Evolutionary conservation across 1,140 invertebrate species (phyloP).

Genomic region (Drosophila parabipectinata): DNA sequence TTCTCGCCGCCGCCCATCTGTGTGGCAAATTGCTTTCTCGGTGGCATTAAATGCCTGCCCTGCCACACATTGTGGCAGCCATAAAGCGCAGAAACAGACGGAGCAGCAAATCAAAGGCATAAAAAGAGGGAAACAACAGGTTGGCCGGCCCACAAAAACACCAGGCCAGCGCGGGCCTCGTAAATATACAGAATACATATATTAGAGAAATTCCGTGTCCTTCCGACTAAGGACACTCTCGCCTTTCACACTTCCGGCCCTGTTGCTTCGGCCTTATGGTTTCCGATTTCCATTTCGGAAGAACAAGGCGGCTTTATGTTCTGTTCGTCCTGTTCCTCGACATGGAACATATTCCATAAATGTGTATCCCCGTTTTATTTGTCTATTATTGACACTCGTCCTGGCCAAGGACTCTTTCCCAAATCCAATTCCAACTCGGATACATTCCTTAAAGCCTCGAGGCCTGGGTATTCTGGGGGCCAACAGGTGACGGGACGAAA

Average conservation of each 20-base stretch:
- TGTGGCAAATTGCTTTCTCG: constrained; percentile 47
- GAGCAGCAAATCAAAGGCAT: constrained; percentile 40
- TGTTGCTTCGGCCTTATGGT: constrained; percentile 6
- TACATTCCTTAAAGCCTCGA: no score
- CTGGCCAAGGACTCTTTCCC: neutral
- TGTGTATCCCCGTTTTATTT: constrained; percentile 28
- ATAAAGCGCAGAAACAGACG: constrained; percentile 19
- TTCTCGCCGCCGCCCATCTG: constrained; percentile 2
- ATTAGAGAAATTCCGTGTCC: constrained; percentile 1
- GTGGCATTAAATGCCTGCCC: constrained; percentile 40
- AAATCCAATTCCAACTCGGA: neutral
- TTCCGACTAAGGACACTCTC: constrained; percentile 4
- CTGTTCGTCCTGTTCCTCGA: constrained; percentile 6
- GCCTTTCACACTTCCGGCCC: constrained; percentile 12
- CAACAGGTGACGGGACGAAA: no score
- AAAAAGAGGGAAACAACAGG: constrained; percentile 57
- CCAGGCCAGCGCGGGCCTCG: neutral
- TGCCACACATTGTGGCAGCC: constrained; percentile 2
- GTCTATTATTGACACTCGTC: constrained; percentile 25
- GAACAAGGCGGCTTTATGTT: constrained; percentile 49
- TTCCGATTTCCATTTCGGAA: constrained; percentile 24
- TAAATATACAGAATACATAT: constrained; percentile 31
- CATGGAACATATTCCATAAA: constrained; percentile 38
- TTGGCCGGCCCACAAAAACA: constrained; percentile 25
- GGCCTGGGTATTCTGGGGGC: no score